Percentiles rank a stretch among this genome's conserved stretches.
Evolutionary conservation across 2,888 invertebrate genomes (phyloP).

Genomic region (Leptinotarsa peninsularis): DNA sequence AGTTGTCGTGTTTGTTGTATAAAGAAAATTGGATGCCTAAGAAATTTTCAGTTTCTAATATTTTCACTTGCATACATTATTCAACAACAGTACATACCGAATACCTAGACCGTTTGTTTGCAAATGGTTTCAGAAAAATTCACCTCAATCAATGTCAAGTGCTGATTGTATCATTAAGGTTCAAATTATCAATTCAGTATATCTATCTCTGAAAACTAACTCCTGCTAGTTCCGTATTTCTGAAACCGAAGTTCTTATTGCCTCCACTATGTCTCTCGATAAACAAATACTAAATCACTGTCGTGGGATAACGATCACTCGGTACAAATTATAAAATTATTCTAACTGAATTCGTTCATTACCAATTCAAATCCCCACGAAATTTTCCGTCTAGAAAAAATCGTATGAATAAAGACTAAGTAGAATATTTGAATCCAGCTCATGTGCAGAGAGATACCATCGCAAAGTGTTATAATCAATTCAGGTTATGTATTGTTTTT

Average conservation of each 20-base stretch:
- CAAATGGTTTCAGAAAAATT: too few relatives aligned
- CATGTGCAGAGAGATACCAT: conserved; percentile 36
- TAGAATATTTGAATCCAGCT: conserved; percentile 38
- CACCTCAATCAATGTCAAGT: too few relatives aligned
- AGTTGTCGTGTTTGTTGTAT: too few relatives aligned
- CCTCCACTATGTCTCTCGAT: background rate
- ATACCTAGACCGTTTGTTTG: too few relatives aligned
- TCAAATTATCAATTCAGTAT: too few relatives aligned
- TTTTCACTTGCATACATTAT: too few relatives aligned
- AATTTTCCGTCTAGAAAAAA: conserved; percentile 34
- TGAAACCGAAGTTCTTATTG: background rate
- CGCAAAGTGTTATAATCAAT: conserved; percentile 33
- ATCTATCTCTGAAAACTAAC: too few relatives aligned
- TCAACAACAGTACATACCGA: too few relatives aligned
- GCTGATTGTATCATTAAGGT: too few relatives aligned
- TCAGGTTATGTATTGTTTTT: conserved; percentile 41
- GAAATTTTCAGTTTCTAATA: too few relatives aligned
- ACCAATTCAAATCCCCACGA: conserved; percentile 40
- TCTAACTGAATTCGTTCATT: conserved; percentile 27
- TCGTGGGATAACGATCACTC: conserved; percentile 21
- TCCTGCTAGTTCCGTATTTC: background rate
- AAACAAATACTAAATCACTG: conserved; percentile 16
- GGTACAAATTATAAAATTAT: conserved; percentile 29
- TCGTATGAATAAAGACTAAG: conserved; percentile 40
- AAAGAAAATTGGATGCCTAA: too few relatives aligned